Percentiles rank a stretch among this genome's conserved stretches.
Evolutionary conservation across 2,113 vertebrate genomes (phyloP).

Genomic region (Catharus bicknelli): DNA sequence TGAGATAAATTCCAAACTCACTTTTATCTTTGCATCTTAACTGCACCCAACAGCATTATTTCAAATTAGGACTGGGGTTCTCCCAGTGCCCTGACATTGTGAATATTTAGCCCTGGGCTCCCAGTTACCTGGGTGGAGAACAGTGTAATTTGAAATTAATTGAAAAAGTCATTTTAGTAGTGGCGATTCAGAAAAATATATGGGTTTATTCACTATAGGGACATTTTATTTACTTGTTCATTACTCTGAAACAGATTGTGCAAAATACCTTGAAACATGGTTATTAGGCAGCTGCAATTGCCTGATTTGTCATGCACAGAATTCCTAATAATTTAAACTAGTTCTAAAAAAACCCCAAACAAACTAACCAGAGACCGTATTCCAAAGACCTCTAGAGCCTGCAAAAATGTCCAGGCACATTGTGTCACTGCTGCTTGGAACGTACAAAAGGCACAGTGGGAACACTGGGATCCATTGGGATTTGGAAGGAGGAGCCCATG

Average conservation of each 20-base stretch:
- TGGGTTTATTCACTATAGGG: not conserved
- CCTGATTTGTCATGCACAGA: not conserved
- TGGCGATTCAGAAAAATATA: not conserved
- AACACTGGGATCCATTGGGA: accelerated
- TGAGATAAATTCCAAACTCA: not conserved
- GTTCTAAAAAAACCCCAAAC: not conserved
- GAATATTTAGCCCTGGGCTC: not conserved
- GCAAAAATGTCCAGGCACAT: not conserved
- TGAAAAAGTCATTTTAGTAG: not conserved
- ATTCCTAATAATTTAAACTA: not conserved
- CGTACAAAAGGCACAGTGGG: accelerated
- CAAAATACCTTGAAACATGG: not conserved
- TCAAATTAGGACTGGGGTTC: not conserved
- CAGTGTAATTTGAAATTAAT: not conserved
- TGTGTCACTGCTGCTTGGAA: not conserved
- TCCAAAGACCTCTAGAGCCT: not conserved
- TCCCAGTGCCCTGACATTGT: not conserved
- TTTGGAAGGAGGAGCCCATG: accelerated
- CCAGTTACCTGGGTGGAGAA: not conserved
- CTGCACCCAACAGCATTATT: not conserved
- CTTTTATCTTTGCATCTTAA: not conserved
- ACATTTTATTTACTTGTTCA: not conserved
- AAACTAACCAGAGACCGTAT: not conserved
- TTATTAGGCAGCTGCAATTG: not conserved
- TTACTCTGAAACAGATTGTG: not conserved